phyloP scores from a whole-genome alignment of 2,113 vertebrate genomes.

The Mus pahari region DNA sequence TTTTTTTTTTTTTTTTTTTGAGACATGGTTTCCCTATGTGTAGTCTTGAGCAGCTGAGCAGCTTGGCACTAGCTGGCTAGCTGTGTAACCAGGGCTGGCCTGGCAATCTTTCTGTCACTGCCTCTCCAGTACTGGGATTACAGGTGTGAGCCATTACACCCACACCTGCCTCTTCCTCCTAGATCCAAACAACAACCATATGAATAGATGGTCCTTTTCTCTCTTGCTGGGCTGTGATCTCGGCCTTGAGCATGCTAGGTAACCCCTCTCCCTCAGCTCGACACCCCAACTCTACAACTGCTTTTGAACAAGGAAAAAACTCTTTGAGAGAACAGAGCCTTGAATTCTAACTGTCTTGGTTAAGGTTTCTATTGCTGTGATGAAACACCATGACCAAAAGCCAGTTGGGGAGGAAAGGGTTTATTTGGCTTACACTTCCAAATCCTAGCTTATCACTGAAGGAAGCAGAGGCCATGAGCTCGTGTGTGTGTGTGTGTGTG shows the following conservation, averaged over 20 bases:
- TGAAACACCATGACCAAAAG: background rate
- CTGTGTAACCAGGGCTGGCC: background rate
- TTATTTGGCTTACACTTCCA: background rate
- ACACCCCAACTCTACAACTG: background rate
- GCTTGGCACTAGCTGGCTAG: background rate
- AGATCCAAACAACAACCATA: background rate
- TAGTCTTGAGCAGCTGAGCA: background rate
- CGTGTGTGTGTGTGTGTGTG: too few species aligned
- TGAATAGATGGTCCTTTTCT: background rate
- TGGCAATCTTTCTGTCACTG: background rate
- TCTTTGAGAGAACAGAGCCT: background rate
- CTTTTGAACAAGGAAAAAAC: constrained; percentile 30
- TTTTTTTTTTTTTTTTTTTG: background rate
- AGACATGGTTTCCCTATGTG: background rate
- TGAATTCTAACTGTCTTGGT: background rate
- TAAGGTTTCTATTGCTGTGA: background rate
- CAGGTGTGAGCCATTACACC: background rate
- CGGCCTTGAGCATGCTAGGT: background rate
- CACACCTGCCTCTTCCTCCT: background rate
- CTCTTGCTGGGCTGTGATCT: background rate
- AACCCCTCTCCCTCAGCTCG: background rate
- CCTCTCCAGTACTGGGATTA: background rate
- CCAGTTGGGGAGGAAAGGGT: background rate
- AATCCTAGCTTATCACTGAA: background rate
- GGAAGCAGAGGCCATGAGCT: too few species aligned